Evolutionary conservation across 2,797 vertebrate species (phyloP), one percentile per base, ranked within the genome.

Genomic region (Mormyrops attenuatus): DNA sequence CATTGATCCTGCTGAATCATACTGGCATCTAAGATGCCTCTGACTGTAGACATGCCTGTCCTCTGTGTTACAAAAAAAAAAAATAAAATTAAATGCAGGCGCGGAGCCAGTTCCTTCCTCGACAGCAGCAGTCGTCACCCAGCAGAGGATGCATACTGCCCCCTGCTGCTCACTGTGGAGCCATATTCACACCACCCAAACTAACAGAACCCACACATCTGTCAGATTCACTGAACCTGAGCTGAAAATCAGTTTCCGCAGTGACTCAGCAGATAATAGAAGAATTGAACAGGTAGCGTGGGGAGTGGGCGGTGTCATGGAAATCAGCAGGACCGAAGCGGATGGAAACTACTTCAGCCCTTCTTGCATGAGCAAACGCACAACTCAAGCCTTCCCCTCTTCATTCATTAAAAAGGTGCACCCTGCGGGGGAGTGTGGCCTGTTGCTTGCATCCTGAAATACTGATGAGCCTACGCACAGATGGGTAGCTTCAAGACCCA

Each of bases 351-450:
- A 38, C 15, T 60, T 13, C 85, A 87, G 15, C 34, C 17, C 52
- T 53, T 20, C 34, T 30, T 55, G 52, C 91, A 52, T 47, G 73
- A 60, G 44, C 60, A 63, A 41, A 85, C 87, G 84, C 82, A n/a
- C 88, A 3, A 66, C 53, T 30, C 30, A 13, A 34, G 85, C 57
- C 55, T 30, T 52, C 69, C 26, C 44, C n/a, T 52, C 6, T 17
- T 38, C 84, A 82, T 53, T 87, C 89, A 88, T 87, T 89, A 89
- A 87, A 20, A 80, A 26, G 47, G 44, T 20, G 15, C 52, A 1
- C n/a, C 20, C 44, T 30, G 55, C 22, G 26, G 60, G n/a, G 5
- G 84, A 2, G 30, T 69, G 38, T 20, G 6, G 38, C 50, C 52
- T 26, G 41, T 63, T 17, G 44, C 89, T 53, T 49, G 50, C 69